phyloP scores from a whole-genome alignment of 2,888 invertebrate species.

The Papilio demoleus region DNA sequence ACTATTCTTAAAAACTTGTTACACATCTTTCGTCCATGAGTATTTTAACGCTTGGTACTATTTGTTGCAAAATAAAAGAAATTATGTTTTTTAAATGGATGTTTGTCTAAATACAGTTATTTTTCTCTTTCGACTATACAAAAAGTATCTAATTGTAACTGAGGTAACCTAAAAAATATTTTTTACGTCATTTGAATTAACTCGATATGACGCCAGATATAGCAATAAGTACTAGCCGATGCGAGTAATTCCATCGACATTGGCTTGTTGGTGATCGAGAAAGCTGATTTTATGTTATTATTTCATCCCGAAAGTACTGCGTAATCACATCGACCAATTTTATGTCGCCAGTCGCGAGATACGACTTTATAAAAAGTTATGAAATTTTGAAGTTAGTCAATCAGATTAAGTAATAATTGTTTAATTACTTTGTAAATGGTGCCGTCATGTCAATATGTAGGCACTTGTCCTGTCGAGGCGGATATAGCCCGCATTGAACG shows the following conservation, averaged over 20 bases:
- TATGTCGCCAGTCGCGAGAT: no score
- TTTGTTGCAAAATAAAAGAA: background rate
- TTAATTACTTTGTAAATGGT: background rate
- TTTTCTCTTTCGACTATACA: no score
- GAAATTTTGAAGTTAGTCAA: background rate
- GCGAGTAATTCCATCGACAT: slow-evolving; percentile 11
- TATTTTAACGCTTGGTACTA: background rate
- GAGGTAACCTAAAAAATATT: background rate
- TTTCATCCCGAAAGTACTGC: slow-evolving; percentile 7
- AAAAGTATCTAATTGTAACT: background rate
- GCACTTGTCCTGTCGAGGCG: slow-evolving; percentile 6
- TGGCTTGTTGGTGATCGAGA: slow-evolving; percentile 27
- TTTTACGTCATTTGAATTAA: background rate
- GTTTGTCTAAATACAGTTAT: no score
- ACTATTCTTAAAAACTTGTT: slow-evolving; percentile 5
- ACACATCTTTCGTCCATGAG: background rate
- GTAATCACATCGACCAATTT: background rate
- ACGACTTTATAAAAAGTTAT: no score
- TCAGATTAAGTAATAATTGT: background rate
- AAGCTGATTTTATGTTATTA: slow-evolving; percentile 18
- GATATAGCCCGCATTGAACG: slow-evolving; percentile 14
- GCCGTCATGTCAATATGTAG: background rate
- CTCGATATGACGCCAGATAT: slow-evolving; percentile 17
- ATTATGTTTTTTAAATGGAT: background rate
- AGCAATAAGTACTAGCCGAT: background rate